Percentiles rank a stretch among this genome's conserved stretches.
Evolutionary conservation across 2,888 invertebrate genomes (phyloP).

Genomic region (Chelonus formosanus): DNA sequence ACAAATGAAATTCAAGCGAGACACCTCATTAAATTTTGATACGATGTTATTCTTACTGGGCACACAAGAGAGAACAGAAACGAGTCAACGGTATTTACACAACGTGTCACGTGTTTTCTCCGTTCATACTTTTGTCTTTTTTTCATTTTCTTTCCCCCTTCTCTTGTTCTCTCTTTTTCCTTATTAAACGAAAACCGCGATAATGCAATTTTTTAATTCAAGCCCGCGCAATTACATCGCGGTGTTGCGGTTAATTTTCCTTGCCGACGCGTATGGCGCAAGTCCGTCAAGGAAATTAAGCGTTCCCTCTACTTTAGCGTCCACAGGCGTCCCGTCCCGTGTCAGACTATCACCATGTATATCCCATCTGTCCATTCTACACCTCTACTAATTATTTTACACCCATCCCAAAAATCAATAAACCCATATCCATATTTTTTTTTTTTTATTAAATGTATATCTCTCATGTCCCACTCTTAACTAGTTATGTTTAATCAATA

Average conservation of each 20-base stretch:
- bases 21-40: constrained; percentile 34
- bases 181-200: constrained; percentile 34
- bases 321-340: constrained; percentile 15
- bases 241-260: constrained; percentile 34
- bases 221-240: constrained; percentile 32
- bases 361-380: constrained; percentile 25
- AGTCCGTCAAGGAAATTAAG: constrained; percentile 34
- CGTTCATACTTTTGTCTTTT: constrained; percentile 14
- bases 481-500: background rate
- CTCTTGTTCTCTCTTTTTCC: constrained; percentile 18
- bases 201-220: constrained; percentile 34
- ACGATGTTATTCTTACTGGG: constrained; percentile 16
- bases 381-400: constrained; percentile 26
- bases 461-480: background rate
- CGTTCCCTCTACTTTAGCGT: constrained; percentile 9
- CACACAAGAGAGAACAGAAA: constrained; percentile 1
- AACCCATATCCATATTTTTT: constrained; percentile 8
- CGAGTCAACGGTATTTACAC: constrained; percentile 27
- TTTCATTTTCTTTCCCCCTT: constrained; percentile 9
- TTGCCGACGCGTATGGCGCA: constrained; percentile 24
- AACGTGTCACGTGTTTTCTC: constrained; percentile 21
- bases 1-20: constrained; percentile 28
- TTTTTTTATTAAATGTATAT: background rate
- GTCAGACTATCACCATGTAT: constrained; percentile 12
- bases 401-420: constrained; percentile 24